Conservation (phyloP, 2,113 vertebrate genomes). For the Scortum barcoo region DNA sequence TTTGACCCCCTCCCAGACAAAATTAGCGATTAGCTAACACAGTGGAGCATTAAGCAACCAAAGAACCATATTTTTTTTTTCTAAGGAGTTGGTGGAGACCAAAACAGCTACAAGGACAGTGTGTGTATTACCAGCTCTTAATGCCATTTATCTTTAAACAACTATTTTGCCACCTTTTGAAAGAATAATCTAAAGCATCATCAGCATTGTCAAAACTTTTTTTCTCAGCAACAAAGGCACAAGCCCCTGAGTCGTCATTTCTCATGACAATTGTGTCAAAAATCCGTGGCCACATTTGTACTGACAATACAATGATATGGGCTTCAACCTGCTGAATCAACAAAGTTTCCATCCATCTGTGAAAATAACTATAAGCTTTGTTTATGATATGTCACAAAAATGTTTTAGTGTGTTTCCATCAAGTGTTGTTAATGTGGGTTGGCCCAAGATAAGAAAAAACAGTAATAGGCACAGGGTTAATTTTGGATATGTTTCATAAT, state of each 20-base stretch:
- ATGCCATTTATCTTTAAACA: constrained; percentile 59
- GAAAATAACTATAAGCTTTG: neutral
- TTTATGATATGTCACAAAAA: neutral
- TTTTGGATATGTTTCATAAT: neutral
- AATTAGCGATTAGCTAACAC: no score
- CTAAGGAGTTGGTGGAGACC: neutral
- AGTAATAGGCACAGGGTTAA: neutral
- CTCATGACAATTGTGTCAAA: neutral
- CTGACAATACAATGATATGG: neutral
- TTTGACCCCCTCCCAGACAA: no score
- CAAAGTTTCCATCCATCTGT: neutral
- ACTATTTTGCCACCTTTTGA: constrained; percentile 13
- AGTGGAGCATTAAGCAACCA: neutral
- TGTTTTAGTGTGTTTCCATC: neutral
- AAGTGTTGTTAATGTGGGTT: no score
- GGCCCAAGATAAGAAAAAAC: no score
- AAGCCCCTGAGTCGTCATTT: neutral
- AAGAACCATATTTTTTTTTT: neutral
- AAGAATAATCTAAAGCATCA: constrained; percentile 15
- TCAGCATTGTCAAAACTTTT: constrained; percentile 4
- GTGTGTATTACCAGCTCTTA: constrained; percentile 51
- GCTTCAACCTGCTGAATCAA: neutral
- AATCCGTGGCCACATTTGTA: neutral
- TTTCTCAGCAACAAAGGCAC: neutral
- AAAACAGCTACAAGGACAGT: constrained; percentile 12